phyloP scores from a whole-genome alignment of 2,797 vertebrate species.

The Phoebastria nigripes region DNA sequence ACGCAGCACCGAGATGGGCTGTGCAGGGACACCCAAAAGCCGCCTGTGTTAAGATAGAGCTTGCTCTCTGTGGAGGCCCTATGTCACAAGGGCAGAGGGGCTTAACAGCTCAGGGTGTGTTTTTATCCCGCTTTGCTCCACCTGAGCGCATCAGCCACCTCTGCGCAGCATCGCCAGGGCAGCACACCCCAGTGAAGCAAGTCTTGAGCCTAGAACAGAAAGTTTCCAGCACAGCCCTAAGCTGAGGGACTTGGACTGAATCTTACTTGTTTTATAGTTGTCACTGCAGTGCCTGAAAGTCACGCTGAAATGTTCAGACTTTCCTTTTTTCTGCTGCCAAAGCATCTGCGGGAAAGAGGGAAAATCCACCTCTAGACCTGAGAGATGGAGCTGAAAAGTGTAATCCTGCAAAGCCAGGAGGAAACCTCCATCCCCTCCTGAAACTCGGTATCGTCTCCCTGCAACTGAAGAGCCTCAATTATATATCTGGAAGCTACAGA shows the following conservation, averaged over 20 bases:
- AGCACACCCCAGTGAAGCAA: slow-evolving; percentile 4
- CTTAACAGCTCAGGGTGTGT: not conserved
- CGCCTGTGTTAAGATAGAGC: not conserved
- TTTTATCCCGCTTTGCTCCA: not conserved
- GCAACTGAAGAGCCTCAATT: not conserved
- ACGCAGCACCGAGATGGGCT: not conserved
- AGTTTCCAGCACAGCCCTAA: slow-evolving; percentile 30
- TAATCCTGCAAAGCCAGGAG: slow-evolving; percentile 45
- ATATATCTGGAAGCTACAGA: not conserved
- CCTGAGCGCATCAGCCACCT: not conserved
- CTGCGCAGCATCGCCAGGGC: not conserved
- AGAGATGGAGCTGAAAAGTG: slow-evolving; percentile 47
- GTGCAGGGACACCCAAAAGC: not conserved
- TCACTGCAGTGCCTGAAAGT: slow-evolving; percentile 63
- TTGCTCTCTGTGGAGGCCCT: rapidly evolving
- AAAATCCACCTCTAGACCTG: slow-evolving; percentile 62
- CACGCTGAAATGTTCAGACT: slow-evolving; percentile 64
- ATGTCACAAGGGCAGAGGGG: not conserved
- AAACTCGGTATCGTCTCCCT: not conserved
- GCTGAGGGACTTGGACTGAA: slow-evolving; percentile 60
- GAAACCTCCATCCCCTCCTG: not conserved
- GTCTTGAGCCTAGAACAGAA: slow-evolving; percentile 19
- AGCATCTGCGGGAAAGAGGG: slow-evolving; percentile 64
- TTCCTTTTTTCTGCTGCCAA: slow-evolving; percentile 70
- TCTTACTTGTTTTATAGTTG: slow-evolving; percentile 63